phyloP scores from a whole-genome alignment of 2,797 vertebrate genomes.

The Acanthis flammea region DNA sequence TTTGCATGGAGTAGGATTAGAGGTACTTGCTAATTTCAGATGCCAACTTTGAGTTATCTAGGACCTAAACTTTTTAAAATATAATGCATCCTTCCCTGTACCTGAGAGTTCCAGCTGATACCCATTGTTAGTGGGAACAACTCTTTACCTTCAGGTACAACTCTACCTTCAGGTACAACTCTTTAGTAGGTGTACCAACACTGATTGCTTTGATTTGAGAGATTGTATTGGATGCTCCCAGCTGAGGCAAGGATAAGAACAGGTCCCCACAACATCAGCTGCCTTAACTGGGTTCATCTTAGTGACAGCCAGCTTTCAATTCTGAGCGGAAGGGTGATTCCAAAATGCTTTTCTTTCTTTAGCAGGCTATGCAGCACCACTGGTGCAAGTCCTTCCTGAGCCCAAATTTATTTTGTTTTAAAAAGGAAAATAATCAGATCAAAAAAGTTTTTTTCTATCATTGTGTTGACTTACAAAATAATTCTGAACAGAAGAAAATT shows the following conservation, averaged over 20 bases:
- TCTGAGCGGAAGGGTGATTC: not conserved
- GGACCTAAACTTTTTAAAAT: not conserved
- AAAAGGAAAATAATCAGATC: not conserved
- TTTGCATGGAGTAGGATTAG: not conserved
- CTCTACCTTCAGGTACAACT: not conserved
- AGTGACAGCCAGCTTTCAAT: not conserved
- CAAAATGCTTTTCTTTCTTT: not conserved
- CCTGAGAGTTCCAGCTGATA: not conserved
- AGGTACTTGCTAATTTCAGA: not conserved
- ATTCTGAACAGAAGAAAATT: not conserved
- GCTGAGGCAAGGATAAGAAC: not conserved
- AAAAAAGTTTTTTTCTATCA: not conserved
- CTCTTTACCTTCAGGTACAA: not conserved
- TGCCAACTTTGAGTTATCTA: not conserved
- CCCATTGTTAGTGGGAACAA: not conserved
- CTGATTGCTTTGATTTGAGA: not conserved
- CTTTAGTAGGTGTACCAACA: not conserved
- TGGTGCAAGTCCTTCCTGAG: not conserved
- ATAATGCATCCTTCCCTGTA: not conserved
- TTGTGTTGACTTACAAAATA: not conserved
- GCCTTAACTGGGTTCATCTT: not conserved
- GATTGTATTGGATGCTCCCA: not conserved
- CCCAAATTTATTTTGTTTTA: not conserved
- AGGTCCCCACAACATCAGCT: not conserved
- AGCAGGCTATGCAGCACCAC: not conserved